Conservation (phyloP, 1,140 invertebrate genomes). For the Eurosta solidaginis region DNA sequence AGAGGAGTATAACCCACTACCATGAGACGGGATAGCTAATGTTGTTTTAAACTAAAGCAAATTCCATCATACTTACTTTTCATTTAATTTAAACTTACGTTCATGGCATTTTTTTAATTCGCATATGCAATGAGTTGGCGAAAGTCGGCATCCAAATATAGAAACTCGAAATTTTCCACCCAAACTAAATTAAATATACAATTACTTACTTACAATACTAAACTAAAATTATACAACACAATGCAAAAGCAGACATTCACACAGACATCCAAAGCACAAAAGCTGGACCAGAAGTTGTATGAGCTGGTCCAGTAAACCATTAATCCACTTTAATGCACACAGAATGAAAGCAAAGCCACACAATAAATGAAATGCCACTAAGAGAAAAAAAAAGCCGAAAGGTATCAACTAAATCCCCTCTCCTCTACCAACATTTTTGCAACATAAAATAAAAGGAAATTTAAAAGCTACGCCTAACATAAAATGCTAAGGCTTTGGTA, state of each 20-base stretch:
- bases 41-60: background rate
- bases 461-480: background rate
- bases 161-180: slow-evolving; percentile 1
- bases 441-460: background rate
- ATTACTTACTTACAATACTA: slow-evolving; percentile 38
- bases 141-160: slow-evolving; percentile 29
- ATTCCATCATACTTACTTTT: background rate
- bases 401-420: background rate
- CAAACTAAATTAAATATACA: background rate
- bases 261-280: slow-evolving; percentile 19
- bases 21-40: background rate
- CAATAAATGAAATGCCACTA: background rate
- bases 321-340: background rate
- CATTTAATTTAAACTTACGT: background rate
- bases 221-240: slow-evolving; percentile 38
- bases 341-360: background rate
- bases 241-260: background rate
- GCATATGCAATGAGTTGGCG: slow-evolving; percentile 36
- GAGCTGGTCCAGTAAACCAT: background rate
- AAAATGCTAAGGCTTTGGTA: background rate
- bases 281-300: background rate
- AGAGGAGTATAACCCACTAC: too few relatives aligned
- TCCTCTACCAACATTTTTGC: too few relatives aligned
- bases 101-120: background rate
- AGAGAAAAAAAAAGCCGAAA: background rate